Evolutionary conservation across 1,140 invertebrate genomes (phyloP).

Genomic region (Platyscapa corneri): DNA sequence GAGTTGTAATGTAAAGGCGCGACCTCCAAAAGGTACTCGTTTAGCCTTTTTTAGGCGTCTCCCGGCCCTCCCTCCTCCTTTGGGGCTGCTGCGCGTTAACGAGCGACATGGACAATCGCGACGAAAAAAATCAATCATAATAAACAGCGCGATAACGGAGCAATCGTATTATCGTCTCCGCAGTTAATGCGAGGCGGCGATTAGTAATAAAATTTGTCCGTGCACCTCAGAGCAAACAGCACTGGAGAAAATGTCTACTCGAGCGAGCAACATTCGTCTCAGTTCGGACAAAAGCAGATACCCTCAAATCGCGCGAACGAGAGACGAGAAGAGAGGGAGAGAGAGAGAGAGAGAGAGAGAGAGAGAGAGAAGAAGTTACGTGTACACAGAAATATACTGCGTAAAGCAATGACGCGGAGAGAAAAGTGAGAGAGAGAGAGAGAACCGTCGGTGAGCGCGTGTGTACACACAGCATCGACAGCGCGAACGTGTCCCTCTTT

Average conservation of each 20-base stretch:
- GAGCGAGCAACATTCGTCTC: neutral
- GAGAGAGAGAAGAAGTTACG: constrained; percentile 8
- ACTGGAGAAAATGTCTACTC: neutral
- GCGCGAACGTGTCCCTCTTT: neutral
- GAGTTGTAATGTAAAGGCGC: neutral
- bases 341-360: too few species aligned
- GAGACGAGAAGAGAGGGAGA: constrained; percentile 33
- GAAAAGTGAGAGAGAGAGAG: neutral
- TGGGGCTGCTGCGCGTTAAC: neutral
- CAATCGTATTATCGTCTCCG: neutral
- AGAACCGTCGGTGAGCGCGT: neutral
- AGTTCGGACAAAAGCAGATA: constrained; percentile 6
- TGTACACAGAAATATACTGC: neutral
- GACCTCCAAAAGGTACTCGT: neutral
- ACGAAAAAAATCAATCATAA: neutral
- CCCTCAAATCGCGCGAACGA: neutral
- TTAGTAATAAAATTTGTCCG: constrained; percentile 20
- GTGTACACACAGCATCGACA: neutral
- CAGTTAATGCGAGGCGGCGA: neutral
- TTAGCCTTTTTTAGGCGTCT: neutral
- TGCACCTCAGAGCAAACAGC: neutral
- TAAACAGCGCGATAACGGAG: neutral
- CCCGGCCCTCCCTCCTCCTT: neutral
- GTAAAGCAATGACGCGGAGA: neutral
- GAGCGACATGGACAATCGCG: neutral